Conservation (phyloP, 2,888 invertebrate genomes). For the Parnassius mnemosyne region DNA sequence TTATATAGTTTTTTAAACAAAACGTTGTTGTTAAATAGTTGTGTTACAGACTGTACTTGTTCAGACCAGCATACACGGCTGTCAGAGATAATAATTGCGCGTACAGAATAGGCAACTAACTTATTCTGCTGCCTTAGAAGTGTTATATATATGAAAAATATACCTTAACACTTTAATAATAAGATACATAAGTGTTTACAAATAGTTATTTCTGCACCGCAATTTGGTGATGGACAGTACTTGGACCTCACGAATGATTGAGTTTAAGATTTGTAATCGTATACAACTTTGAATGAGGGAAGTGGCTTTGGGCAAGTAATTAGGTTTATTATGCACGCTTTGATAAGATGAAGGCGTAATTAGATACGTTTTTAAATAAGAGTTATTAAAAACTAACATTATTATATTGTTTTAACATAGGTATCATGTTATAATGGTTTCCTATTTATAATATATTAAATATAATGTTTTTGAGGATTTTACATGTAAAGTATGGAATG, state of each 20-base stretch:
- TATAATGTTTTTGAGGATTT: too few species aligned
- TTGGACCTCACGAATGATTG: slow-evolving; percentile 67
- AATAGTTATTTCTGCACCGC: slow-evolving; percentile 12
- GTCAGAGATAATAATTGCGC: slow-evolving; percentile 76
- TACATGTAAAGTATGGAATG: too few species aligned
- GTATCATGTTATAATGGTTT: too few species aligned
- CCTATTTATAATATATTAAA: too few species aligned
- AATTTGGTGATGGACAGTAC: slow-evolving; percentile 38
- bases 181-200: slow-evolving; percentile 27
- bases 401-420: too few species aligned
- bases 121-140: slow-evolving; percentile 42
- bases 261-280: slow-evolving; percentile 68
- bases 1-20: too few species aligned
- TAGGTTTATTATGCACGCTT: slow-evolving; percentile 37
- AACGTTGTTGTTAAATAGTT: slow-evolving; percentile 36
- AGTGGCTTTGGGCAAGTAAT: slow-evolving; percentile 57
- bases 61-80: slow-evolving; percentile 54
- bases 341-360: background rate
- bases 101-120: slow-evolving; percentile 65
- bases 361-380: too few species aligned
- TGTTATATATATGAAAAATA: slow-evolving; percentile 34
- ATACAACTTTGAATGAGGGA: slow-evolving; percentile 61
- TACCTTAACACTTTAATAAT: slow-evolving; percentile 35
- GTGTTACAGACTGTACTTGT: slow-evolving; percentile 57
- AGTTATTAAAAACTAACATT: slow-evolving; percentile 1